Evolutionary conservation across 2,888 invertebrate species (phyloP).

Genomic region (Tyria jacobaeae): DNA sequence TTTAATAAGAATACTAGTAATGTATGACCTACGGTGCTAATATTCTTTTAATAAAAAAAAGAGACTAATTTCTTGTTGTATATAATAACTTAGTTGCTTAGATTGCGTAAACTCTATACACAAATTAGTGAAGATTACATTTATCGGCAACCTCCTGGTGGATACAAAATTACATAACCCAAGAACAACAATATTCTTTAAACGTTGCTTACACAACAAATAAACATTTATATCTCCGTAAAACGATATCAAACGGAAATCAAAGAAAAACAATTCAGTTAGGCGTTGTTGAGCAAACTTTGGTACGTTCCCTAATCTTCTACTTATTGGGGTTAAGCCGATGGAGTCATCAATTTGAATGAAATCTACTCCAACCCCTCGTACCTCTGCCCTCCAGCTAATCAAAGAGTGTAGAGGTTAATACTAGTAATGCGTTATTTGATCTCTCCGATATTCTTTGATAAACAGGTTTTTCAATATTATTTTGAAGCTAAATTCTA

Average conservation of each 20-base stretch:
- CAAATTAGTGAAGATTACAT: background rate
- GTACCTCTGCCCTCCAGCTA: slow-evolving; percentile 62
- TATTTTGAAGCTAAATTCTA: background rate
- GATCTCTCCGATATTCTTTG: slow-evolving; percentile 50
- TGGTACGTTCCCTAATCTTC: slow-evolving; percentile 66
- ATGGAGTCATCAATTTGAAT: slow-evolving; percentile 81
- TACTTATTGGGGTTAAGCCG: slow-evolving; percentile 77
- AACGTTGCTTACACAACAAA: slow-evolving; percentile 15
- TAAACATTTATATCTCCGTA: slow-evolving; percentile 28
- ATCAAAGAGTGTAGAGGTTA: slow-evolving; percentile 71
- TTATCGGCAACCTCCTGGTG: too few relatives aligned
- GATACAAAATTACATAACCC: slow-evolving; percentile 3
- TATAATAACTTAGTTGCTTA: too few relatives aligned
- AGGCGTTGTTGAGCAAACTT: slow-evolving; percentile 69
- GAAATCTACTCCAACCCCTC: slow-evolving; percentile 64
- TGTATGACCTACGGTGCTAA: too few relatives aligned
- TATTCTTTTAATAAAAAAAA: too few relatives aligned
- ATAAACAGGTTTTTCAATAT: slow-evolving; percentile 28
- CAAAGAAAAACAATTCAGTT: slow-evolving; percentile 70
- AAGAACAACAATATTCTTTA: slow-evolving; percentile 15
- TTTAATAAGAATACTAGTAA: too few relatives aligned
- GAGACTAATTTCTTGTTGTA: too few relatives aligned
- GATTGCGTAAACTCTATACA: too few relatives aligned
- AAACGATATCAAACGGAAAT: slow-evolving; percentile 46
- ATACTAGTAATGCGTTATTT: slow-evolving; percentile 53